Evolutionary conservation across 2,888 invertebrate species (phyloP), one percentile per base, ranked within the genome.

Genomic region (Amiota minor): DNA sequence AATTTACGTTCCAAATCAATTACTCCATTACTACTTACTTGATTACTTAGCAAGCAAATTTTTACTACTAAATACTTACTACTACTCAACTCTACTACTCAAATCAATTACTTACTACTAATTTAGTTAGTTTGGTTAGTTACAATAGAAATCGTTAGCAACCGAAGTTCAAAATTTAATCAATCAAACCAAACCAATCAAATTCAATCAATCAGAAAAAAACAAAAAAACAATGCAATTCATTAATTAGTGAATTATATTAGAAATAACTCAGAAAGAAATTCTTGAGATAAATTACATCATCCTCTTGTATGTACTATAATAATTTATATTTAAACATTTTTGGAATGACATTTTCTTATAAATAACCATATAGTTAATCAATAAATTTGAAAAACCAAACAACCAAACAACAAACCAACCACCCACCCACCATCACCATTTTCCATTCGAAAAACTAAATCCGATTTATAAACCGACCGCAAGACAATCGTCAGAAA

Each of bases 111-210:
- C 20, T n/a, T 69, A 78, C 73, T 78, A 79, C 75, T 73, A 72
- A 77, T 72, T 75, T 76, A 81, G 73, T 73, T 81, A 76, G 77
- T 78, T 75, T 71, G 75, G 83, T 67, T 73, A 46, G 70, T 46
- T 16, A n/a, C 70, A 72, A 55, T 55, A 55, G 55, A 55, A 55
- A 55, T 9, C n/a, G 16, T 55, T 55, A 14, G 46, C 23, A 64
- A 59, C 9, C 59, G 20, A 59, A 59, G 18, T 14, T 59, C 59
- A 20, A 59, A 47, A 75, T n/a, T 76, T 65, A 67, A 71, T 71
- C 59, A 49, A 12, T 67, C 61, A 76, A 75, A 76, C 69, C 75
- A 73, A 72, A 68, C 72, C 72, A 72, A 75, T 61, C 55, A 72
- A 69, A 77, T 65, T 74, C 56, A 56, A 56, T 9, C 56, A 16